phyloP scores from a whole-genome alignment of 1,140 invertebrate genomes.

The Solenopsis invicta region DNA sequence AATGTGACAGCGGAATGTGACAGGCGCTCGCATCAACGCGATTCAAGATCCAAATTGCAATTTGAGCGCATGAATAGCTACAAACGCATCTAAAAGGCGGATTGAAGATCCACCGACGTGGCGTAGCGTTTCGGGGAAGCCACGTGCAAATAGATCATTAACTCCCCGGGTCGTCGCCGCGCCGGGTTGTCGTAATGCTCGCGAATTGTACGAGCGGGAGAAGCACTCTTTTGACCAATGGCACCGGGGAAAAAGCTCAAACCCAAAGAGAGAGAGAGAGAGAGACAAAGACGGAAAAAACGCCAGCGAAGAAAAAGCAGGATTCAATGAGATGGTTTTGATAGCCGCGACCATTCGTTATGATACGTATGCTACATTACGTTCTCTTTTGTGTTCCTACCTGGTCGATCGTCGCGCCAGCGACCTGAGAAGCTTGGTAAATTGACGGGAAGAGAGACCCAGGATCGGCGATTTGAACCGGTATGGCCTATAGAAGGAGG shows the following conservation, averaged over 20 bases:
- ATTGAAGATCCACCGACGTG: slow-evolving; percentile 58
- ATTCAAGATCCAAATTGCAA: slow-evolving; percentile 64
- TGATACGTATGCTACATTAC: slow-evolving; percentile 55
- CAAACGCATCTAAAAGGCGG: slow-evolving; percentile 4
- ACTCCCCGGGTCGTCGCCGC: slow-evolving; percentile 50
- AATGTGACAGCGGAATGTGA: slow-evolving; percentile 33
- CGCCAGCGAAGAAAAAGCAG: neutral
- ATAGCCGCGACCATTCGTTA: slow-evolving; percentile 58
- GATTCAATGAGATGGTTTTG: slow-evolving; percentile 53
- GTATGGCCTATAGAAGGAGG: slow-evolving; percentile 12
- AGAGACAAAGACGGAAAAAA: neutral
- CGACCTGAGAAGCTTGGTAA: slow-evolving; percentile 32
- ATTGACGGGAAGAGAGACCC: neutral
- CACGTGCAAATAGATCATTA: slow-evolving; percentile 63
- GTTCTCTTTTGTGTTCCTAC: slow-evolving; percentile 19
- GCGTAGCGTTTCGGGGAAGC: slow-evolving; percentile 14
- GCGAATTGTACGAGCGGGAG: slow-evolving; percentile 11
- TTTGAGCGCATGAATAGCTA: slow-evolving; percentile 57
- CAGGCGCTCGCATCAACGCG: neutral
- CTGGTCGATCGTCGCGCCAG: neutral
- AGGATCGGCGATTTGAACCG: slow-evolving; percentile 26
- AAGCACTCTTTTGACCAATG: neutral
- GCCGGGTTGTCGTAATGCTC: slow-evolving; percentile 33
- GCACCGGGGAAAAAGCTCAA: slow-evolving; percentile 26
- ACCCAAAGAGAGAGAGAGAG: slow-evolving; percentile 5